A percentile compares a stretch with the other conserved stretches of the same genome.
Conservation (phyloP, 1,140 invertebrate genomes). For the Hyles euphorbiae region DNA sequence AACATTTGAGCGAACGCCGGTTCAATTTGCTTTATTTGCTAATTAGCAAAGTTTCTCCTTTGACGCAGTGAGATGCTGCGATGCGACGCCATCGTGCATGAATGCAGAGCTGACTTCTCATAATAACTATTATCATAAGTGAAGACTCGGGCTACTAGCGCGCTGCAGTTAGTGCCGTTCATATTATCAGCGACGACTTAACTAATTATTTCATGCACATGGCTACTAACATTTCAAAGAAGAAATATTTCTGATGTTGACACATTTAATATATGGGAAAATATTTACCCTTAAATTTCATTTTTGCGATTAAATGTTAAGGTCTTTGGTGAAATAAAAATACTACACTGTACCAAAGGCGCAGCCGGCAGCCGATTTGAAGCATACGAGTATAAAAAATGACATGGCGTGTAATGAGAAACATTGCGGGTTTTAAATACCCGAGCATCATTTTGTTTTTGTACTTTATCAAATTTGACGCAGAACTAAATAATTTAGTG, state of each 20-base stretch:
- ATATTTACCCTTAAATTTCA: background rate
- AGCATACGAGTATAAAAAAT: no score
- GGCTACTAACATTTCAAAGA: no score
- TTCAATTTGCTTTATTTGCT: conserved; percentile 56
- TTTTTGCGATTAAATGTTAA: background rate
- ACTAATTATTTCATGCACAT: no score
- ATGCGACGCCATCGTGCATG: conserved; percentile 7
- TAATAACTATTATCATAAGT: conserved; percentile 51
- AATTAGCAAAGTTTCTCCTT: conserved; percentile 55
- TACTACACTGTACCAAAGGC: no score
- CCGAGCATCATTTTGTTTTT: no score
- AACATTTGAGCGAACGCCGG: conserved; percentile 35
- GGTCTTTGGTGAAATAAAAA: background rate
- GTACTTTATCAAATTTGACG: no score
- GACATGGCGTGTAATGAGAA: no score
- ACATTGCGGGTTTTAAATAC: no score
- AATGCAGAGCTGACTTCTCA: conserved; percentile 31
- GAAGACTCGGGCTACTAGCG: conserved; percentile 10
- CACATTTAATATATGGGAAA: background rate
- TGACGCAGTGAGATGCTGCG: conserved; percentile 25
- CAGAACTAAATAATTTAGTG: no score
- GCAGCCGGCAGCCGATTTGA: no score
- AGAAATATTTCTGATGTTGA: no score
- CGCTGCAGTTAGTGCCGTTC: background rate
- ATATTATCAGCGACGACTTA: no score